These are phyloP conservation scores for Rhadina sibilatrix DNA, from an alignment of 2,113 vertebrate genomes.

Conservation along the genomic window DNA sequence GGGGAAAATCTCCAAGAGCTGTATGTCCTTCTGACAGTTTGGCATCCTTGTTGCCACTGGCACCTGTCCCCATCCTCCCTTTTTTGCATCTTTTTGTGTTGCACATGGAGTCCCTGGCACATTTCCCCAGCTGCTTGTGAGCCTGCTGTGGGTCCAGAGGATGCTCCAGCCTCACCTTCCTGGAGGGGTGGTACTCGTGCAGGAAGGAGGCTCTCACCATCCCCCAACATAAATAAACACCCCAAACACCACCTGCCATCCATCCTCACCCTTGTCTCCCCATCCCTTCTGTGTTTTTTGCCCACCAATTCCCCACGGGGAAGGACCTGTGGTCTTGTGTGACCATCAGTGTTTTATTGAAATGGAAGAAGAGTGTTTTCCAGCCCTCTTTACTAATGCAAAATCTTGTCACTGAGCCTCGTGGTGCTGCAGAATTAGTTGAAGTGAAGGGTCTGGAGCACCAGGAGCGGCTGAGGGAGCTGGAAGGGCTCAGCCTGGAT, in stretches of 20 bases:
- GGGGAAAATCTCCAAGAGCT: neutral
- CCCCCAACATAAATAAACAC: neutral
- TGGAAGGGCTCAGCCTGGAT: neutral
- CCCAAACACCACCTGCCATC: neutral
- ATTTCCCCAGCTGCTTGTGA: neutral
- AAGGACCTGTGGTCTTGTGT: neutral
- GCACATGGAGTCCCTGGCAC: neutral
- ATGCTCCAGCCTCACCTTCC: neutral
- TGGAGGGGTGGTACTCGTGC: fast-evolving
- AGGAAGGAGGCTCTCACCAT: neutral
- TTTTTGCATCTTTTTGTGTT: neutral
- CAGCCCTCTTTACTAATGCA: neutral
- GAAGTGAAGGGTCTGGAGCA: neutral
- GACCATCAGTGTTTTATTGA: neutral
- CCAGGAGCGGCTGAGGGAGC: neutral
- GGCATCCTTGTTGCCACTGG: neutral
- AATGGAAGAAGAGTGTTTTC: neutral
- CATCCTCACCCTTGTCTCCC: neutral
- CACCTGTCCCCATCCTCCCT: neutral
- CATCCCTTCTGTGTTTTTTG: neutral
- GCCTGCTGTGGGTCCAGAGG: neutral
- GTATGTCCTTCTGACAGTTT: neutral
- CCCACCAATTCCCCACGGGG: neutral
- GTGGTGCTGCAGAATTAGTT: neutral
- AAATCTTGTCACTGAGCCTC: neutral